Base-by-base conservation (phyloP, 1,140 invertebrate species). In the Drosophila pallidifrons region DNA sequence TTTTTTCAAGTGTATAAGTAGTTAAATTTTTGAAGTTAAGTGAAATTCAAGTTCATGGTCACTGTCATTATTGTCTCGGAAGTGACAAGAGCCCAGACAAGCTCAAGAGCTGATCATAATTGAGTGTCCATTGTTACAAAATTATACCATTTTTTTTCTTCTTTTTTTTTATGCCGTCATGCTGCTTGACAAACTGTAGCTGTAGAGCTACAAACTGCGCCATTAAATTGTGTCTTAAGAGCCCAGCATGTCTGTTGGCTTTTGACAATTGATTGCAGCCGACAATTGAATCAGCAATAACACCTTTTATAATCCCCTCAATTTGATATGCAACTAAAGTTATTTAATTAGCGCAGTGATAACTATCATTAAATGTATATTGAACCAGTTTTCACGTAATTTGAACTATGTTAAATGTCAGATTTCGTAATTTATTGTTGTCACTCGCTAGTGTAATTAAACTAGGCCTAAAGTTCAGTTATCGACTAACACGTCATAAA, bases 51-150 rank as follows among this genome's bases (percentile, higher is more conserved):
- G 83, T 88, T 87, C 83, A 87, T 52, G 83, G 83, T 61, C 82
- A 54, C 11, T 59, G 51, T 46, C 64, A 73, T 86, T 86, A 72
- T 25, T 76, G 73, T 80, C 64, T 89, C 85, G 83, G 83, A 89
- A 88, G 85, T 89, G 80, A 83, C 83, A 82, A 75, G 41, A 71
- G 51, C 47, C 16, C 70, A 30, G 66, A 60, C 66, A 63, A 25
- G 38, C 68, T 58, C 30, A 63, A 57, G 51, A 58, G 55, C 8
- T 47, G 45, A 70, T 58, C 60, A 64, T 51, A 75, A 75, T 78
- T 75, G 76, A 60, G 66, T 71, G 80, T 49, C 73, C 67, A 88
- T 88, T 88, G 83, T 88, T 89, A 83, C 85, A 83, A 67, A 89
- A 89, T 45, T 54, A 32, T 69, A 49, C 16, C 16, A 28, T 51